Percentiles rank a stretch among this genome's conserved stretches.
phyloP scores from a whole-genome alignment of 2,113 vertebrate genomes.

The Myiozetetes cayanensis region DNA sequence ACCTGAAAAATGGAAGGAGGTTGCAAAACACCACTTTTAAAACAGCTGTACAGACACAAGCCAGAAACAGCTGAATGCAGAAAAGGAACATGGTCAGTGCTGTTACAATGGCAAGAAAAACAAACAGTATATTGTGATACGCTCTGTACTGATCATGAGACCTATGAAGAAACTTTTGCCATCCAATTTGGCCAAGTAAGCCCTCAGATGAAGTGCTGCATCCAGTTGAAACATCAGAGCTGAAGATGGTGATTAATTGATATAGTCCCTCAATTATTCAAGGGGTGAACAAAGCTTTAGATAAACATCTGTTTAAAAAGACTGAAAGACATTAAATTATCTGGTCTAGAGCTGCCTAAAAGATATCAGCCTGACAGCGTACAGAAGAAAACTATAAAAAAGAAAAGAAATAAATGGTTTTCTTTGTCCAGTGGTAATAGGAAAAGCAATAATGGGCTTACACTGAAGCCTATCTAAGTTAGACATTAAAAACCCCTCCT shows the following conservation, averaged over 20 bases:
- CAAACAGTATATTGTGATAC: not conserved
- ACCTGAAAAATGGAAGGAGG: not conserved
- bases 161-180: not conserved
- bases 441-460: not conserved
- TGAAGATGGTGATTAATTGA: not conserved
- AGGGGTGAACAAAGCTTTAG: not conserved
- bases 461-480: not conserved
- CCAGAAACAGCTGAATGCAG: not conserved
- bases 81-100: not conserved
- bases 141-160: not conserved
- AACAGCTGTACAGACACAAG: not conserved
- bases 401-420: not conserved
- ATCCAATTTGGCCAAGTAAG: not conserved
- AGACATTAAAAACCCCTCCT: not conserved
- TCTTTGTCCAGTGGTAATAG: not conserved
- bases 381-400: not conserved
- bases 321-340: not conserved
- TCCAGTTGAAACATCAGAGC: not conserved
- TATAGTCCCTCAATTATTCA: not conserved
- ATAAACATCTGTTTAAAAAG: not conserved
- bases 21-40: not conserved
- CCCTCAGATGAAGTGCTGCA: not conserved
- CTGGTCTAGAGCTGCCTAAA: not conserved
- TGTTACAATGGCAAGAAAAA: not conserved
- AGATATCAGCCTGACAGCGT: not conserved